Conservation (phyloP, 2,797 vertebrate genomes). For the Anguilla obscura region DNA sequence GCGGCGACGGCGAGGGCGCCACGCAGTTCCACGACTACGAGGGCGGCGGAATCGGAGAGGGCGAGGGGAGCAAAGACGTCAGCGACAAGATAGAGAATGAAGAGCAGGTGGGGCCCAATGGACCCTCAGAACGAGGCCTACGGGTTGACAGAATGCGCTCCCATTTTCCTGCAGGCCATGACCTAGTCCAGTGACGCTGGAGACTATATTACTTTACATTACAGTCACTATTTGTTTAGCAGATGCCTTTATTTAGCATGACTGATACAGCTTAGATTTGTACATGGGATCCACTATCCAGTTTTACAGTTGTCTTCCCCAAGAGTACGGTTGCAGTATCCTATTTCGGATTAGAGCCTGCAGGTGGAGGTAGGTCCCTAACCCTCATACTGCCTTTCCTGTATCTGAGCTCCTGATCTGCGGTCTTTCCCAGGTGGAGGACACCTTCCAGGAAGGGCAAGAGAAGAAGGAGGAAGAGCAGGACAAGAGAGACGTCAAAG, state of each 20-base stretch:
- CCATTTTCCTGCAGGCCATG: background rate
- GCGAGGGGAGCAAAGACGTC: conserved; percentile 91
- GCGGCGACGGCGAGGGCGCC: conserved; percentile 83
- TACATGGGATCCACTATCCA: background rate
- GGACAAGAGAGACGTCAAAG: conserved; percentile 82
- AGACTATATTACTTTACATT: background rate
- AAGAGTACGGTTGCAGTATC: background rate
- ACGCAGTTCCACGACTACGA: conserved; percentile 92
- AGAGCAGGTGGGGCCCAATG: conserved; percentile 80
- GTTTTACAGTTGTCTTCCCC: background rate
- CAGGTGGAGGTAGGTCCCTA: background rate
- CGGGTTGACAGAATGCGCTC: background rate
- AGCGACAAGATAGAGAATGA: conserved; percentile 96
- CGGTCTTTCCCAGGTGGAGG: conserved; percentile 81
- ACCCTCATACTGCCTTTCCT: background rate
- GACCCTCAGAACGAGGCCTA: background rate
- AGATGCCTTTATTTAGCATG: background rate
- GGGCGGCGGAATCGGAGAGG: conserved; percentile 92
- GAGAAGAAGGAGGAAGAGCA: conserved; percentile 85
- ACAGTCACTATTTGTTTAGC: background rate
- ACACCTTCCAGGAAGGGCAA: conserved; percentile 83
- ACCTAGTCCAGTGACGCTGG: background rate
- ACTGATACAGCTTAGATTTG: background rate
- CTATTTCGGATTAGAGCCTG: background rate
- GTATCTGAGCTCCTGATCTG: background rate